Evolutionary conservation across 2,113 vertebrate species (phyloP), one percentile per base, ranked within the genome.

Genomic region (Neomonachus schauinslandi): DNA sequence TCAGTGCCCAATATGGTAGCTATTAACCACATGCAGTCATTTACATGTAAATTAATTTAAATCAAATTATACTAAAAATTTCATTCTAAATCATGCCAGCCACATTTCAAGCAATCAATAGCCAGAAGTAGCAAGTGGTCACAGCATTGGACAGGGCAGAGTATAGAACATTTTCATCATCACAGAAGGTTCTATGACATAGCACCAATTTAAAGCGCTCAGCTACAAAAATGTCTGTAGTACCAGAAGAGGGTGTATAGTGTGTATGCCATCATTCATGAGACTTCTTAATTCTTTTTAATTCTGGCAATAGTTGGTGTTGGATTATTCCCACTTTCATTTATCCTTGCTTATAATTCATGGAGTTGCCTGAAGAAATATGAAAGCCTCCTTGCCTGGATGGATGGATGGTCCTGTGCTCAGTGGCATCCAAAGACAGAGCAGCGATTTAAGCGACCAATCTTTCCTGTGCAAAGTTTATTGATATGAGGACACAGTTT

Each of bases 401-500:
- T 65, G 13, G 63, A 95, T 55, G 67, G 24, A 89, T 14, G 26
- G 3, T 4, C 18, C 69, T 91, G 39, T 51, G 39, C 31, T 26
- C 85, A 91, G 22, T 49, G 83, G 79, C 95, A 85, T 12, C 15
- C 7, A 81, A 91, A 98, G 72, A 93, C 88, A 57, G 42, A 98
- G 28, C 53, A 36, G 57, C 3, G 13, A 63, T 72, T 89, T 42
- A 39, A 94, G 81, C 92, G 85, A 95, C 65, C 69, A 89, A 13
- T 85, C 91, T 98, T 97, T 59, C 93, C 95, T 74, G 77, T 57
- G 72, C 84, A 86, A 55, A 97, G 96, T 94, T 95, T 98, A 97
- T 84, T 95, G 95, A 96, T 96, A 49, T 77, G 86, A 98, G 95
- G 81, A 95, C 79, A 96, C 83, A 76, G 95, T 84, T 97, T 92